phyloP scores from a whole-genome alignment of 2,113 vertebrate species.

The human region DNA sequence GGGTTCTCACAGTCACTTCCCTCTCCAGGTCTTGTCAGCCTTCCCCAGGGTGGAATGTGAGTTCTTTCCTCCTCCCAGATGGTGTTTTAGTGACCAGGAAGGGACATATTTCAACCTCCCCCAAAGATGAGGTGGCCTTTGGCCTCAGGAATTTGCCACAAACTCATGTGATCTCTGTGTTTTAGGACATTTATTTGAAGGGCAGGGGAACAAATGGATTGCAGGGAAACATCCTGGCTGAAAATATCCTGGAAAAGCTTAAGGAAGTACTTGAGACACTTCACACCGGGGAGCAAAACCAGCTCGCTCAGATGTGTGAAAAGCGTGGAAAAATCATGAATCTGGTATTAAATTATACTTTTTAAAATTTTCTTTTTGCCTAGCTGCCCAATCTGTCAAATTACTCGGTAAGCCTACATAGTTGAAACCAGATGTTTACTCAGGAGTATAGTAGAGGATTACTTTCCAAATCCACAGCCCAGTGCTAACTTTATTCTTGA shows the following conservation, averaged over 20 bases:
- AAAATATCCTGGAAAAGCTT: slow-evolving; percentile 65
- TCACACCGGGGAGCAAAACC: slow-evolving; percentile 24
- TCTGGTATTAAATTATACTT: slow-evolving; percentile 33
- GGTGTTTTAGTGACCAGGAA: neutral
- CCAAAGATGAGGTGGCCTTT: neutral
- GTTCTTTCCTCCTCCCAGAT: neutral
- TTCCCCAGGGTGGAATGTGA: neutral
- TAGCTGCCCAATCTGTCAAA: neutral
- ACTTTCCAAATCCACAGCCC: neutral
- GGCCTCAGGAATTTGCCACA: neutral
- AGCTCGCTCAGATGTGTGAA: slow-evolving; percentile 50
- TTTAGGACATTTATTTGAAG: slow-evolving; percentile 61
- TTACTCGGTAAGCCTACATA: neutral
- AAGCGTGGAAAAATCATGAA: slow-evolving; percentile 57
- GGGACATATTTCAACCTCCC: neutral
- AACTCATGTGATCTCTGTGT: neutral
- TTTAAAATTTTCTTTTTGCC: neutral
- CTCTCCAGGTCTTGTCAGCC: neutral
- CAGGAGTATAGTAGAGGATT: neutral
- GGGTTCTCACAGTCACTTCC: neutral
- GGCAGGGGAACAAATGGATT: slow-evolving; percentile 45
- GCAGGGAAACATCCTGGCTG: slow-evolving; percentile 66
- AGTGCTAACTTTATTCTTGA: neutral
- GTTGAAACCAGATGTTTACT: neutral
- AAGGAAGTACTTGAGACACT: slow-evolving; percentile 57